phyloP scores from a whole-genome alignment of 2,113 vertebrate genomes.

The Castor canadensis region DNA sequence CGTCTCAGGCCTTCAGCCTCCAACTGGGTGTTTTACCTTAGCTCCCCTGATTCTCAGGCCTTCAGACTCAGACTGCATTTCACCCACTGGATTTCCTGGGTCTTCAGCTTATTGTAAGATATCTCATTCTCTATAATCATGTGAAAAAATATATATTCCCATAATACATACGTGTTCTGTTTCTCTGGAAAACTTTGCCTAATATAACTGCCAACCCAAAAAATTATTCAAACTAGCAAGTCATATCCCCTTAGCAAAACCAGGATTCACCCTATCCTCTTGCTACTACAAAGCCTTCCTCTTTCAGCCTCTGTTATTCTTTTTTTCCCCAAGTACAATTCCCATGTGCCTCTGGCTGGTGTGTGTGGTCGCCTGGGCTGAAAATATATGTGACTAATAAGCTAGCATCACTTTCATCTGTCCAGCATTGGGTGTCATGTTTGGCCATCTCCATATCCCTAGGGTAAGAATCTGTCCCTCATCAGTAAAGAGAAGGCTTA shows the following conservation, averaged over 20 bases:
- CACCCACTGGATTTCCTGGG: not conserved
- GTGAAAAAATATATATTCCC: too few species aligned
- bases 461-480: not conserved
- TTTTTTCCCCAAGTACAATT: not conserved
- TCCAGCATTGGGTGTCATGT: too few species aligned
- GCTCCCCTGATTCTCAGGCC: not conserved
- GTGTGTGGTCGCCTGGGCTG: not conserved
- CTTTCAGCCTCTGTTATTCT: not conserved
- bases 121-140: not conserved
- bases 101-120: not conserved
- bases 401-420: too few species aligned
- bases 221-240: not conserved
- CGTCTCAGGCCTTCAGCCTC: not conserved
- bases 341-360: too few species aligned
- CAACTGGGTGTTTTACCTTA: not conserved
- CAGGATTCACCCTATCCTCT: not conserved
- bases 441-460: too few species aligned
- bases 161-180: too few species aligned
- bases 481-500: not conserved
- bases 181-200: not conserved
- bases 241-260: not conserved
- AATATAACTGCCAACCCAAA: not conserved
- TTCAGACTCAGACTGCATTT: not conserved
- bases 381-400: not conserved
- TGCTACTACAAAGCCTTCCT: not conserved